Evolutionary conservation across 2,888 invertebrate species (phyloP).

Genomic region (Protonemura montana): DNA sequence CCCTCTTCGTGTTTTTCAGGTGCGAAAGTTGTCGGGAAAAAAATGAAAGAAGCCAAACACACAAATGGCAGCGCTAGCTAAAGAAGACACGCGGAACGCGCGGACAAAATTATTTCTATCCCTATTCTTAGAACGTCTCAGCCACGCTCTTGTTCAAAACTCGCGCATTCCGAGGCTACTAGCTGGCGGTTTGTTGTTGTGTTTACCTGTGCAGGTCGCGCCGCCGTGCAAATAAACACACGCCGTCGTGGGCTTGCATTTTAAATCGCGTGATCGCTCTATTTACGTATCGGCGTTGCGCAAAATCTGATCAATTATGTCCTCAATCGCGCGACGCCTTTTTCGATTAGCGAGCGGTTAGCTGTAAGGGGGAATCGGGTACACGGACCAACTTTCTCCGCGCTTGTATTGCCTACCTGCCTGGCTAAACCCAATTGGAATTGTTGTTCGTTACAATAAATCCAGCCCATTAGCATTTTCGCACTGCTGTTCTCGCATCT

Average conservation of each 20-base stretch:
- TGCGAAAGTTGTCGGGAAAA: background rate
- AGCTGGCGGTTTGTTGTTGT: too few relatives aligned
- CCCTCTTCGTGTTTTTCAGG: background rate
- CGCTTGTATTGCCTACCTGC: background rate
- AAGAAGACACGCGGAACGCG: background rate
- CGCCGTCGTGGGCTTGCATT: background rate
- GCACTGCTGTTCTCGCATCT: background rate
- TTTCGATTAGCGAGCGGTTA: background rate
- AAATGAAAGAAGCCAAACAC: background rate
- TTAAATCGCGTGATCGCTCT: background rate
- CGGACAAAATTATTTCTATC: background rate
- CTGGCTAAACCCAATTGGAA: background rate
- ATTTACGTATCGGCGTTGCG: background rate
- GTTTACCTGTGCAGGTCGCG: too few relatives aligned
- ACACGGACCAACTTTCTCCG: background rate
- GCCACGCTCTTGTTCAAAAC: too few relatives aligned
- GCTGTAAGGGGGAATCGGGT: background rate
- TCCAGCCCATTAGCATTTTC: background rate
- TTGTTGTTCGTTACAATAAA: background rate
- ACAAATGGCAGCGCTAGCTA: background rate
- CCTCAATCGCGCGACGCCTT: background rate
- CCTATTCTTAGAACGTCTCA: too few relatives aligned
- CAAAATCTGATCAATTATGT: conserved; percentile 7
- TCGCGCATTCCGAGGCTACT: too few relatives aligned
- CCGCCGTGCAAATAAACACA: background rate